phyloP scores from a whole-genome alignment of 2,888 invertebrate genomes.

The Aphidius colemani region DNA sequence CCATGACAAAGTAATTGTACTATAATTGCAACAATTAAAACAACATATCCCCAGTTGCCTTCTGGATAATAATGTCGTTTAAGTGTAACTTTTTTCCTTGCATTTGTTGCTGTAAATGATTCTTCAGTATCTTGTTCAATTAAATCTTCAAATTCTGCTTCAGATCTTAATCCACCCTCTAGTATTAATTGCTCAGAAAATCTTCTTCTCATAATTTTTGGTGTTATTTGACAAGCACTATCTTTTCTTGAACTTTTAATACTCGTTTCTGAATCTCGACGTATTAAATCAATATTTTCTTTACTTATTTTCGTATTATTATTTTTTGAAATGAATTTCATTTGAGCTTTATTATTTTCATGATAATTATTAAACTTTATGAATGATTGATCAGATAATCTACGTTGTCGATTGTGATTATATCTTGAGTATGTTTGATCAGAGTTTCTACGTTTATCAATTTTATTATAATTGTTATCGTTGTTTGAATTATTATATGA shows the following conservation, averaged over 20 bases:
- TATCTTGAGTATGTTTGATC: conserved; percentile 40
- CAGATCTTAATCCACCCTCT: conserved; percentile 46
- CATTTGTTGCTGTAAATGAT: conserved; percentile 46
- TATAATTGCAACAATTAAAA: conserved; percentile 72
- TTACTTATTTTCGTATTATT: not conserved
- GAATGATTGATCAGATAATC: conserved; percentile 42
- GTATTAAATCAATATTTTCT: conserved; percentile 17
- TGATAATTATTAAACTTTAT: conserved; percentile 1
- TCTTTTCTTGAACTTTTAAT: conserved; percentile 34
- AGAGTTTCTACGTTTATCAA: conserved; percentile 38
- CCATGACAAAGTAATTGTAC: conserved; percentile 77
- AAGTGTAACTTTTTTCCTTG: conserved; percentile 48
- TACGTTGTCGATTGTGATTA: conserved; percentile 23
- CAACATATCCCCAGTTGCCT: conserved; percentile 86
- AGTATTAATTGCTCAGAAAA: conserved; percentile 53
- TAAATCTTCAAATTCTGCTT: conserved; percentile 43
- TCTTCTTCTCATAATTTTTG: conserved; percentile 50
- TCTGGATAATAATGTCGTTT: conserved; percentile 78
- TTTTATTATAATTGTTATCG: conserved; percentile 4
- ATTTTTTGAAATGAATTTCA: not conserved
- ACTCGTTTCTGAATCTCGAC: conserved; percentile 36
- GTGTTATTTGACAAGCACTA: conserved; percentile 41
- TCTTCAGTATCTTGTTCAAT: conserved; percentile 42
- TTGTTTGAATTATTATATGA: conserved; percentile 23
- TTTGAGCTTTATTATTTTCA: not conserved